phyloP scores from a whole-genome alignment of 2,113 vertebrate genomes.

The Agapornis roseicollis region DNA sequence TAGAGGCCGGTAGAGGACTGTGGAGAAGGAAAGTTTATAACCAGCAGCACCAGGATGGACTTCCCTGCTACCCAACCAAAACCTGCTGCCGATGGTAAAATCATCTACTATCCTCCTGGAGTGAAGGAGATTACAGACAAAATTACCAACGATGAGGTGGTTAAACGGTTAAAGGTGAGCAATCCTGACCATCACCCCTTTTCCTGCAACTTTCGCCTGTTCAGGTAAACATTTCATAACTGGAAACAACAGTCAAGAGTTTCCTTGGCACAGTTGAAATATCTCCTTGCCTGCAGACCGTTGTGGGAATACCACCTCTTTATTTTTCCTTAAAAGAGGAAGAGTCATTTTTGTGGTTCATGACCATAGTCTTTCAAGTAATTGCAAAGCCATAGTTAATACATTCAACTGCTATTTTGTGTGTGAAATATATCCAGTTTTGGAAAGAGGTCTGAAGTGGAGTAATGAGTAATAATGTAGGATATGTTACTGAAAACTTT shows the following conservation, averaged over 20 bases:
- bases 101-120: slow-evolving; percentile 94
- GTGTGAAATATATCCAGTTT: neutral
- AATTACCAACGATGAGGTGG: slow-evolving; percentile 97
- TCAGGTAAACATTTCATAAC: neutral
- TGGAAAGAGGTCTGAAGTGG: neutral
- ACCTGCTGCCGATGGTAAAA: slow-evolving; percentile 86
- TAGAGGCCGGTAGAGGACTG: slow-evolving; percentile 99
- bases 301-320: neutral
- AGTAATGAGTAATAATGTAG: neutral
- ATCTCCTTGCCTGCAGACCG: neutral
- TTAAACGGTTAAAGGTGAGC: slow-evolving; percentile 96
- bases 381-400: neutral
- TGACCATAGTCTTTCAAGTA: neutral
- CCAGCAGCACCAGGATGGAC: slow-evolving; percentile 86
- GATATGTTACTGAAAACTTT: neutral
- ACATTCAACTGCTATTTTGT: neutral
- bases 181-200: neutral
- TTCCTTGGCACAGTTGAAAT: neutral
- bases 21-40: slow-evolving; percentile 80
- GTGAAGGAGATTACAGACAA: slow-evolving; percentile 99
- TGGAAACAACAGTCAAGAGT: neutral
- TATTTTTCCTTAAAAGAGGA: neutral
- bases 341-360: fast-evolving
- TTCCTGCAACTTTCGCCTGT: neutral
- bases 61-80: slow-evolving; percentile 90